Conservation (phyloP, 2,113 vertebrate genomes). For the Morone saxatilis region DNA sequence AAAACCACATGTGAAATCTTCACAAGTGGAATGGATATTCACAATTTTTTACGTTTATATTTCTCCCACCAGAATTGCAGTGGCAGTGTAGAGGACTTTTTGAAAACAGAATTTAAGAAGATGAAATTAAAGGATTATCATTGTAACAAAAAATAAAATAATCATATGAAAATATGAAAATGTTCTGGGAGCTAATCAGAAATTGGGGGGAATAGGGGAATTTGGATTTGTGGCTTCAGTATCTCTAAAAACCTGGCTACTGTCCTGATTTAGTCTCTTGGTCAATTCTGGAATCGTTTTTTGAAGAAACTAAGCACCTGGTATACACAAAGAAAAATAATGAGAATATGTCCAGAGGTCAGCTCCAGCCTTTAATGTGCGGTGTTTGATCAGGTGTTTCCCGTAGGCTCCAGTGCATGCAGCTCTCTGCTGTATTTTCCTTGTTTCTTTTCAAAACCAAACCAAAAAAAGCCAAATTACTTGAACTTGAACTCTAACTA, state of each 20-base stretch:
- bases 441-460: constrained; percentile 32
- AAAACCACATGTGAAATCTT: not conserved
- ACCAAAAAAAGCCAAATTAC: constrained; percentile 10
- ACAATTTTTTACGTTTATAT: not conserved
- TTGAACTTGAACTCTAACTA: constrained; percentile 5
- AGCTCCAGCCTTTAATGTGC: not conserved
- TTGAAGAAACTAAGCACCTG: not conserved
- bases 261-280: too few relatives aligned
- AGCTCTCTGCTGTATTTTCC: not conserved
- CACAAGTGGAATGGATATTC: not conserved
- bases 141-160: not conserved
- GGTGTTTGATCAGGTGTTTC: constrained; percentile 61
- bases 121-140: not conserved
- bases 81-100: too few relatives aligned
- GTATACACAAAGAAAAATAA: not conserved
- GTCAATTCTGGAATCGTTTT: not conserved
- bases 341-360: constrained; percentile 8
- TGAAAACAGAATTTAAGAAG: not conserved
- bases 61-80: not conserved
- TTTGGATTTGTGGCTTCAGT: not conserved
- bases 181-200: not conserved
- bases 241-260: not conserved
- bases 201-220: not conserved
- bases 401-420: not conserved
- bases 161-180: not conserved